phyloP scores from a whole-genome alignment of 2,797 vertebrate genomes.

The Eulemur mongoz region DNA sequence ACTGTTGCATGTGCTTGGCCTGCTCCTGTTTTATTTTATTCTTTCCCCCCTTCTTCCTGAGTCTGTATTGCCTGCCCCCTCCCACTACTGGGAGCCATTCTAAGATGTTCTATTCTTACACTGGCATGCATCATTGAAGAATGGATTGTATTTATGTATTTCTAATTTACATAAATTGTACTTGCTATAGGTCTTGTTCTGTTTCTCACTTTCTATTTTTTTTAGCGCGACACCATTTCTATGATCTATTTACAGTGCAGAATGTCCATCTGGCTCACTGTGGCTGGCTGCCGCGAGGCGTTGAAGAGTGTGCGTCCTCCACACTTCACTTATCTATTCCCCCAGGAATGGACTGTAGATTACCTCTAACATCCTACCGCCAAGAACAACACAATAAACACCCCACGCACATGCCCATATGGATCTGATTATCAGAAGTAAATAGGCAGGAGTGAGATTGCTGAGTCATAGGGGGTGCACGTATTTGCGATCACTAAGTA shows the following conservation, averaged over 20 bases:
- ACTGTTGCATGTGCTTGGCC: neutral
- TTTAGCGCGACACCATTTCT: neutral
- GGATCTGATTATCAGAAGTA: neutral
- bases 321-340: neutral
- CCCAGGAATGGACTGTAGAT: neutral
- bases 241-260: neutral
- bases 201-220: constrained; percentile 10
- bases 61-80: neutral
- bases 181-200: neutral
- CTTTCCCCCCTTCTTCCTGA: neutral
- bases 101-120: neutral
- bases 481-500: neutral
- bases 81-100: neutral
- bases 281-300: neutral
- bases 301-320: neutral
- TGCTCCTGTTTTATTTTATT: neutral
- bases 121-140: neutral
- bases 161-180: neutral
- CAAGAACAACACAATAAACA: neutral
- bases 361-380: neutral
- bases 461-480: neutral
- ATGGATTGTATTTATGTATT: neutral
- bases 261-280: neutral
- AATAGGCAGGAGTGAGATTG: neutral
- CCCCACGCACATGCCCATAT: neutral